These are phyloP conservation scores for Drosophila sp. DNA, from an alignment of 1,140 invertebrate genomes.

Conservation along the genomic window DNA sequence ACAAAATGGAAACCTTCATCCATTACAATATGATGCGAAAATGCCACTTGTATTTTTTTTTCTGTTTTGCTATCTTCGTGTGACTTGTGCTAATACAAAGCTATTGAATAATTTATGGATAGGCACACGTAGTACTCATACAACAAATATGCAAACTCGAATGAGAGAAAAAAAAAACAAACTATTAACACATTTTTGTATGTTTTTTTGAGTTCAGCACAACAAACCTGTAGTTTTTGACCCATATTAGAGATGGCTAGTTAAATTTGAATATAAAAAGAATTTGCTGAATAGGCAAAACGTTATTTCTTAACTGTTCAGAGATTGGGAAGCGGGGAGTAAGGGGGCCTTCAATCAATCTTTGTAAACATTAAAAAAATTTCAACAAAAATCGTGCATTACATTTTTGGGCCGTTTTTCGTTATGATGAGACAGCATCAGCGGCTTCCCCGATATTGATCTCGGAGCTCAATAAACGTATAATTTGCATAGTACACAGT, in stretches of 20 bases:
- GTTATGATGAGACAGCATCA: constrained; percentile 40
- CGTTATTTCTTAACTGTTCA: constrained; percentile 70
- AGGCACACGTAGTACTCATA: constrained; percentile 14
- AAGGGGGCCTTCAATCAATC: constrained; percentile 45
- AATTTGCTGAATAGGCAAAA: constrained; percentile 54
- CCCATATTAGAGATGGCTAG: constrained; percentile 67
- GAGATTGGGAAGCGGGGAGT: neutral
- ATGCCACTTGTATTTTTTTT: constrained; percentile 42
- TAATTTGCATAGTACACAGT: constrained; percentile 49
- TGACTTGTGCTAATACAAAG: constrained; percentile 19
- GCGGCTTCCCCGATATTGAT: constrained; percentile 66
- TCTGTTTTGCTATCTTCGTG: constrained; percentile 5
- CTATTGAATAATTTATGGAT: constrained; percentile 54
- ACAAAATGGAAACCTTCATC: neutral
- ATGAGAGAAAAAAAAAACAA: constrained; percentile 42
- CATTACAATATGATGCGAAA: constrained; percentile 24
- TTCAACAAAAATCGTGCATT: constrained; percentile 78
- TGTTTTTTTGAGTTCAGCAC: constrained; percentile 43
- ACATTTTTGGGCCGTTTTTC: constrained; percentile 41
- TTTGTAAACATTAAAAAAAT: constrained; percentile 35
- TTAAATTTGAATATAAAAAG: constrained; percentile 76
- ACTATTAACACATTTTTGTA: constrained; percentile 69
- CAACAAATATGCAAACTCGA: constrained; percentile 29
- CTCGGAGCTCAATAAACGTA: constrained; percentile 39
- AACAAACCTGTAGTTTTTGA: constrained; percentile 79